A percentile compares a stretch with the other conserved stretches of the same genome.
These are phyloP conservation scores for Gymnobelideus leadbeateri DNA, from an alignment of 2,113 vertebrate species.

Conservation along the genomic window DNA sequence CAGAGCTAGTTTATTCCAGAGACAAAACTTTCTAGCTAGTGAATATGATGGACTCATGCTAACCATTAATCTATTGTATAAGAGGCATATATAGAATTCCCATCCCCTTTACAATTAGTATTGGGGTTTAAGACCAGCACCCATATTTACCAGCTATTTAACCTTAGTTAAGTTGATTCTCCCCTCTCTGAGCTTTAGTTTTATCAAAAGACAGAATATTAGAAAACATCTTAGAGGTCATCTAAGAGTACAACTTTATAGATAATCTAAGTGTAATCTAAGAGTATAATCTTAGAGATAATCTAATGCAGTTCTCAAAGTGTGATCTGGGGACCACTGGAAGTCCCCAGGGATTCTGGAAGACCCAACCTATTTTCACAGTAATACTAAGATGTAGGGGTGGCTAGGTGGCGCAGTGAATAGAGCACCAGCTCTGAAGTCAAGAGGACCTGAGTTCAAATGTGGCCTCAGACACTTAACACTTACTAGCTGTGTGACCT, in stretches of 20 bases:
- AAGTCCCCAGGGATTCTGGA: neutral
- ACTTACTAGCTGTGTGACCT: too few relatives aligned
- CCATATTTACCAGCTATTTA: neutral
- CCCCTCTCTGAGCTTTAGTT: neutral
- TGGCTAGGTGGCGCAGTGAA: too few relatives aligned
- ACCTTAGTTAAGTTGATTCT: neutral
- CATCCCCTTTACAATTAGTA: constrained; percentile 31
- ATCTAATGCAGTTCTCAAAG: neutral
- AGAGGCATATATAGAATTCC: neutral
- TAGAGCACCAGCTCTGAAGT: too few relatives aligned
- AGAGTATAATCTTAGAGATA: too few relatives aligned
- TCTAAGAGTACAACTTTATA: neutral
- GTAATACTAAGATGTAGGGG: neutral
- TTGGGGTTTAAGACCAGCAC: constrained; percentile 38
- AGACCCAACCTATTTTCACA: neutral
- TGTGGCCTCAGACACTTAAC: too few relatives aligned
- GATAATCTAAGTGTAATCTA: neutral
- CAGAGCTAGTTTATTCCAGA: constrained; percentile 26
- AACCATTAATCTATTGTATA: constrained; percentile 27
- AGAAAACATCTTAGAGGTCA: neutral
- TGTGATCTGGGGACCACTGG: neutral
- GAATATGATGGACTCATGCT: constrained; percentile 19
- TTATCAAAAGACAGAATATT: neutral
- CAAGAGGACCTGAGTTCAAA: too few relatives aligned
- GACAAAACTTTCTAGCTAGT: constrained; percentile 28